Base-by-base conservation (phyloP, 1,140 invertebrate species). In the Planococcus citri region DNA sequence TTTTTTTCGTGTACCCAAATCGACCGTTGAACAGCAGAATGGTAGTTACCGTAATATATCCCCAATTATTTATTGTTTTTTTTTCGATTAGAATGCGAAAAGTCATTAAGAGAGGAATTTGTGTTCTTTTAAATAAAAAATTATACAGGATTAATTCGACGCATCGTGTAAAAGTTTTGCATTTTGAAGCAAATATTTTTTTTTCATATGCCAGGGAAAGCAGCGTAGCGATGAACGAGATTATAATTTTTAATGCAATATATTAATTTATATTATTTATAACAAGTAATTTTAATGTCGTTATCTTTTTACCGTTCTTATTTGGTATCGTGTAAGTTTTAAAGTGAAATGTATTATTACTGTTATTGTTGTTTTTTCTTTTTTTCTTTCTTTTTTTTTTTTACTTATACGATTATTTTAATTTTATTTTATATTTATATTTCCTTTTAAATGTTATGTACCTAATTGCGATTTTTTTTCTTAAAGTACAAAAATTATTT, bases 351-450 rank as follows among this genome's bases (percentile, higher is more conserved):
- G 41, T 51, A 51, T 51, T 51, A 51, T 20, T 51, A 51, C 41
- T 51, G 41, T 51, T 51, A 51, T n/a, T 51, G 41, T 51, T 51
- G 41, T 51, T 51, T 51, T 51, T 37, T 37, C n/a, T n/a, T n/a
- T n/a, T n/a, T n/a, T n/a, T n/a, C n/a, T n/a, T n/a, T n/a, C n/a
- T n/a, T n/a, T n/a, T n/a, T n/a, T n/a, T 51, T 51, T 51, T 51
- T 51, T 51, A 51, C 41, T 14, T 51, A 51, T 51, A 51, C n/a
- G 41, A 51, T 51, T 17, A 51, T 20, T 51, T 51, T 17, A 51
- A 51, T 51, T 51, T 51, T 51, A 51, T 51, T 51, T 51, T 17
- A 33, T 33, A 33, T 33, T 51, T 51, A 51, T 20, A 51, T 51
- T 51, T 51, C n/a, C 41, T 51, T 51, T 51, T 51, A 51, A 51